These are phyloP conservation scores for Eustalomyia histrio DNA, from an alignment of 2,888 invertebrate genomes.

Conservation along the genomic window DNA sequence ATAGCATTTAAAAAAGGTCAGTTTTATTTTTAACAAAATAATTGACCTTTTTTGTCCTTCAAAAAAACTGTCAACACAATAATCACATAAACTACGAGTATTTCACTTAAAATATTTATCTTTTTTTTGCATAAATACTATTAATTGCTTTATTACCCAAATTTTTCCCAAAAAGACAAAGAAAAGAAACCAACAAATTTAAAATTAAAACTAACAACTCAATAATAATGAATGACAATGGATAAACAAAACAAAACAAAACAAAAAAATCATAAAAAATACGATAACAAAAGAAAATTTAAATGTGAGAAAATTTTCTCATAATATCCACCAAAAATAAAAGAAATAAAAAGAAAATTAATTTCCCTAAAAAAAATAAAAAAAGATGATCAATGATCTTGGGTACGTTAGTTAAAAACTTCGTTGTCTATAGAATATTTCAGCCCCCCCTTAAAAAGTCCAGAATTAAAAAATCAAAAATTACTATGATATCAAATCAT, in stretches of 20 bases:
- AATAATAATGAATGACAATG: constrained; percentile 23
- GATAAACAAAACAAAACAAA: not conserved
- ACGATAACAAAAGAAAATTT: constrained; percentile 50
- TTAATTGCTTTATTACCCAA: constrained; percentile 43
- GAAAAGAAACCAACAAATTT: constrained; percentile 29
- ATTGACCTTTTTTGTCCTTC: constrained; percentile 34
- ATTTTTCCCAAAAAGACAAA: constrained; percentile 6
- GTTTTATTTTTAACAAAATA: constrained; percentile 8
- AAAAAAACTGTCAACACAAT: constrained; percentile 55
- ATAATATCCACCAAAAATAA: constrained; percentile 23
- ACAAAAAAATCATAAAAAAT: constrained; percentile 6
- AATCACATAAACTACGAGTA: not conserved
- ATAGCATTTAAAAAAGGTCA: constrained; percentile 30
- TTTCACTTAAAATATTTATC: constrained; percentile 6
- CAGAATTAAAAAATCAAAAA: constrained; percentile 44
- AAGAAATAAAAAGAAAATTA: constrained; percentile 16
- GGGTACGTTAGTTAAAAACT: not conserved
- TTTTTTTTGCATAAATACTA: constrained; percentile 47
- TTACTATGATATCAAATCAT: constrained; percentile 24
- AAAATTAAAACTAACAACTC: constrained; percentile 49
- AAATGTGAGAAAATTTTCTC: constrained; percentile 56
- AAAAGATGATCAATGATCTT: constrained; percentile 52
- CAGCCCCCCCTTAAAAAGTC: constrained; percentile 42
- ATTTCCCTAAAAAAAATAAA: constrained; percentile 27
- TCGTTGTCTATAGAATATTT: constrained; percentile 17